These are phyloP conservation scores for Pituophis catenifer DNA, from an alignment of 2,113 vertebrate species.

Conservation along the genomic window DNA sequence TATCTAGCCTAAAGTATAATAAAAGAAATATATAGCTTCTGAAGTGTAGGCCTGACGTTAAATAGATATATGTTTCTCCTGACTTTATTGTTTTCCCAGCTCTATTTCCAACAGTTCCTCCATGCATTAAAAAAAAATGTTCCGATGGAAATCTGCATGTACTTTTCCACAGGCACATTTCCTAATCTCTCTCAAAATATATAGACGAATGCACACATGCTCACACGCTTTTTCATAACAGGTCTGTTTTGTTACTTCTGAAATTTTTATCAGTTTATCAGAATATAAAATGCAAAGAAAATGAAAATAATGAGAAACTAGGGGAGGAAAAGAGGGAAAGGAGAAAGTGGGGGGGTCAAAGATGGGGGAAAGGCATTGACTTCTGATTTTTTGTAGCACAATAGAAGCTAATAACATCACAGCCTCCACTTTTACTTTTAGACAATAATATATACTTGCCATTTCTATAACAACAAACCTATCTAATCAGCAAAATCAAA, in stretches of 20 bases:
- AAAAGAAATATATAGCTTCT: not conserved
- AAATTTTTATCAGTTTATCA: not conserved
- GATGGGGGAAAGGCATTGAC: not conserved
- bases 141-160: not conserved
- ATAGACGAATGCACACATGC: not conserved
- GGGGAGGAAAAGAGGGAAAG: not conserved
- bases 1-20: not conserved
- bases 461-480: not conserved
- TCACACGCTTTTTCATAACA: not conserved
- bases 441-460: not conserved
- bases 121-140: not conserved
- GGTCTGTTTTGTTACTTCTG: not conserved
- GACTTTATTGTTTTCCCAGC: not conserved
- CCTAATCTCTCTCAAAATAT: not conserved
- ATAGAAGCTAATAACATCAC: not conserved
- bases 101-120: not conserved
- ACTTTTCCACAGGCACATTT: not conserved
- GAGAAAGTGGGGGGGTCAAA: not conserved
- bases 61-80: not conserved
- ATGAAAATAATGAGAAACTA: not conserved
- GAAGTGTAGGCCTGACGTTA: not conserved
- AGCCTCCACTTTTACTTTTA: not conserved
- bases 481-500: not conserved
- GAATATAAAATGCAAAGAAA: not conserved
- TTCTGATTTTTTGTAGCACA: not conserved